Evolutionary conservation across 2,888 invertebrate genomes (phyloP), one percentile per base, ranked within the genome.

Genomic region (Fragum sueziense): DNA sequence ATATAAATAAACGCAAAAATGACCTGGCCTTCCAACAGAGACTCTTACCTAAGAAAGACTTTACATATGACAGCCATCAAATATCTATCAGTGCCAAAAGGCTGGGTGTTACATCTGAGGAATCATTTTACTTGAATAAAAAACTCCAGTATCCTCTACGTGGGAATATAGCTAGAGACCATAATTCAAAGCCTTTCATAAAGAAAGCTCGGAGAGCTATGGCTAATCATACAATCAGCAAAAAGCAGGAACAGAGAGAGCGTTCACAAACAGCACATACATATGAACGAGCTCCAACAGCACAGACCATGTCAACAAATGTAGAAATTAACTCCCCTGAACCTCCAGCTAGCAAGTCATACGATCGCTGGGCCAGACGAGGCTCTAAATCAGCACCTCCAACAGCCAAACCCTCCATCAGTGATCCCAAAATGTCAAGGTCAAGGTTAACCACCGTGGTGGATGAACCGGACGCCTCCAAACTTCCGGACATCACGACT

Each of bases 31-130:
- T 87, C 25, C 86, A 88, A 81, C 87, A 88, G 74, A 76, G 91
- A 31, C 61, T 89, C 27, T 78, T 88, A 34, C 92, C 92, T 0
- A 73, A 81, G 4, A 79, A 80, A 20, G 91, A 91, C 76, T 90
- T 87, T 75, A 87, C 85, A 11, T 89, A 91, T 70, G 91, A 92
- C 62, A 89, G 89, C 29, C 79, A 80, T 31, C 90, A 88, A 72
- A 83, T 90, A 31, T 61, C 72, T 67, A 90, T 87, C 65, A 84
- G 85, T 25, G 86, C 88, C 70, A 87, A 87, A 77, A 72, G 88
- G 20, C 76, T 90, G 22, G 90, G 90, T 6, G 84, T 88, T n/a
- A 82, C 84, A 33, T 79, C 84, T 33, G 86, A 85, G 29, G 85
- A 88, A 17, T 85, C 88, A 31, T 86, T 85, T 74, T 91, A 91